Evolutionary conservation across 2,797 vertebrate genomes (phyloP), one percentile per base, ranked within the genome.

Genomic region (Arrhamphus sclerolepis): DNA sequence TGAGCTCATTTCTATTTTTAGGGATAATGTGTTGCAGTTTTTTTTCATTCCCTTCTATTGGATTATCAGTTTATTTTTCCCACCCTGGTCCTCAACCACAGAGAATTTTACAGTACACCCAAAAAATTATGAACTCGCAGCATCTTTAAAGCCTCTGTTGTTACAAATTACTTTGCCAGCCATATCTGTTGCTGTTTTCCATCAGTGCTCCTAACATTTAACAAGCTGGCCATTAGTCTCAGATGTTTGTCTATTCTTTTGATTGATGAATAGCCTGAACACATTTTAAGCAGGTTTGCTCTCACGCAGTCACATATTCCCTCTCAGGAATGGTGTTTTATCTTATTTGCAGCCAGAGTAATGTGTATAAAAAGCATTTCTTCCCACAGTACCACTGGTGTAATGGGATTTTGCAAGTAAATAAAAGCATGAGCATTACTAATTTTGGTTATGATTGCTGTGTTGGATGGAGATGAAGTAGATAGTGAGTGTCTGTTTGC

Each of bases 361-460:
- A 89, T 89, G 87, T 88, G 89, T 68, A 69, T 88, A 83, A 89
- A 86, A 83, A 83, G 83, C 84, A 87, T 78, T 81, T 87, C 75
- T 80, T 66, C 67, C 80, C 66, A 63, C 87, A 69, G 76, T 74
- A 77, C 81, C 72, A 63, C 67, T 26, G 65, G 57, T 66, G 2
- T 89, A 89, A 91, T 88, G 67, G 72, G 76, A 72, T 88, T 89
- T 85, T 74, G 58, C 57, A n/a, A 79, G 84, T 81, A 86, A 89
- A 90, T 83, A 86, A 89, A 87, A 88, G 85, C 88, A 84, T 62
- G 71, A 76, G 63, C 73, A 66, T 86, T 63, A 70, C 77, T 83
- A 65, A 85, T 84, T 82, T 70, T 60, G 70, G 61, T 70, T 59
- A 52, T 21, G 64, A 78, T 88, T 57, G 44, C 51, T 7, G 50